These are phyloP conservation scores for Pteronura brasiliensis DNA, from an alignment of 2,113 vertebrate species.

Conservation along the genomic window DNA sequence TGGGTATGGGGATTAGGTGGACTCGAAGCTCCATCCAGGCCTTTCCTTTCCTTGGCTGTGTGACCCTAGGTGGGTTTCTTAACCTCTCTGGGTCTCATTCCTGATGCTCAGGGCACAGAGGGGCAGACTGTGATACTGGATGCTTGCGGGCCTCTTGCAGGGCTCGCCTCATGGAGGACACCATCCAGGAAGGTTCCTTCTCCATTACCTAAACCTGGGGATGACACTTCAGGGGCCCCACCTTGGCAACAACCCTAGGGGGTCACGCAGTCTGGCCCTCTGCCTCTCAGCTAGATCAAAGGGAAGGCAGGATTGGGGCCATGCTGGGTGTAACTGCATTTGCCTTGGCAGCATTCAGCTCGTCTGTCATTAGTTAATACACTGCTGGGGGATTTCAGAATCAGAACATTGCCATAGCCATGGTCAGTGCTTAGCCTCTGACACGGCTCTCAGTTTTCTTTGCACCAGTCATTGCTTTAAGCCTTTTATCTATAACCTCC, in stretches of 20 bases:
- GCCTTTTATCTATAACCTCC: not conserved
- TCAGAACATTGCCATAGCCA: not conserved
- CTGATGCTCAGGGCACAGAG: not conserved
- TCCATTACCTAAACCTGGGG: not conserved
- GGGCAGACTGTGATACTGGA: not conserved
- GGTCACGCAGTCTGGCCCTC: not conserved
- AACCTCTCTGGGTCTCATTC: not conserved
- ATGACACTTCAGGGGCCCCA: not conserved
- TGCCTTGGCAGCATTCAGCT: not conserved
- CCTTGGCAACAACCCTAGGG: not conserved
- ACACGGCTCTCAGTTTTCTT: not conserved
- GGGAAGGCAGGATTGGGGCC: not conserved
- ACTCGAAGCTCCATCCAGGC: not conserved
- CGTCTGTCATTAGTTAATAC: not conserved
- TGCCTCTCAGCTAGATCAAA: not conserved
- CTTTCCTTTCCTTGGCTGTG: not conserved
- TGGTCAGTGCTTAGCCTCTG: not conserved
- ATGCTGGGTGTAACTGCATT: not conserved
- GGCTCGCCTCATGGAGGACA: not conserved
- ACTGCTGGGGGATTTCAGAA: not conserved
- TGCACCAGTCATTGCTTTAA: not conserved
- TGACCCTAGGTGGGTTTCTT: not conserved
- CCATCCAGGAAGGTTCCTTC: not conserved
- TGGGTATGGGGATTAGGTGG: not conserved
- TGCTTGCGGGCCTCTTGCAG: not conserved